phyloP scores from a whole-genome alignment of 2,797 vertebrate genomes.

The Zenarchopterus dispar region DNA sequence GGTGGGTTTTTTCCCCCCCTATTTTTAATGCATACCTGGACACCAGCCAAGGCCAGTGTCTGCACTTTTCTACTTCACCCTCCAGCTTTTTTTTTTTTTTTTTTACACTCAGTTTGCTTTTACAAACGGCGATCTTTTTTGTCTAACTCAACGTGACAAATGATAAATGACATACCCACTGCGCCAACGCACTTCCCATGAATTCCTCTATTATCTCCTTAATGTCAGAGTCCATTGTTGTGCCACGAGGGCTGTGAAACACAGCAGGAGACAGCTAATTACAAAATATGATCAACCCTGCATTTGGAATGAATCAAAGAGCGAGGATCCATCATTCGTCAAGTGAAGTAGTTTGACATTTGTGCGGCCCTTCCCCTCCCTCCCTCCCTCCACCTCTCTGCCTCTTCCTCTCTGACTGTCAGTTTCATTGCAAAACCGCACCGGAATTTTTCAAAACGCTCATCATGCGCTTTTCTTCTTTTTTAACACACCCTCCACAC shows the following conservation, averaged over 20 bases:
- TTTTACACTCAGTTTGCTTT: constrained; percentile 19
- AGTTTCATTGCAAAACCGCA: constrained; percentile 81
- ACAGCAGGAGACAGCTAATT: constrained; percentile 48
- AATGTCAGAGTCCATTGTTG: constrained; percentile 79
- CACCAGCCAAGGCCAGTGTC: not conserved
- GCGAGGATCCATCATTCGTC: constrained; percentile 62
- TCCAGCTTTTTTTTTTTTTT: no score
- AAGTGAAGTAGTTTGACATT: constrained; percentile 67
- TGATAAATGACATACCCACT: constrained; percentile 81
- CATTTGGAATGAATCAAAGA: constrained; percentile 40
- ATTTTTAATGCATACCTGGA: not conserved
- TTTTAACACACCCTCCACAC: constrained; percentile 26
- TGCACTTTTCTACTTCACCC: not conserved
- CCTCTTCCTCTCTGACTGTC: constrained; percentile 68
- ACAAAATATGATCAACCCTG: constrained; percentile 38
- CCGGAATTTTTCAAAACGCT: constrained; percentile 77
- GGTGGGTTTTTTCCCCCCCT: not conserved
- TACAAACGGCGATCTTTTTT: constrained; percentile 50
- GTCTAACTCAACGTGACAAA: constrained; percentile 55
- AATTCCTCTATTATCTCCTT: constrained; percentile 85
- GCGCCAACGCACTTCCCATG: constrained; percentile 83
- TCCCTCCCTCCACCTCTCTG: constrained; percentile 55
- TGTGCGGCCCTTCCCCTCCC: constrained; percentile 59
- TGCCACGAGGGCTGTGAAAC: constrained; percentile 34
- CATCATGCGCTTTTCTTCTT: constrained; percentile 47